Conservation (phyloP, 2,113 vertebrate species). For the Typhlomys cinereus region DNA sequence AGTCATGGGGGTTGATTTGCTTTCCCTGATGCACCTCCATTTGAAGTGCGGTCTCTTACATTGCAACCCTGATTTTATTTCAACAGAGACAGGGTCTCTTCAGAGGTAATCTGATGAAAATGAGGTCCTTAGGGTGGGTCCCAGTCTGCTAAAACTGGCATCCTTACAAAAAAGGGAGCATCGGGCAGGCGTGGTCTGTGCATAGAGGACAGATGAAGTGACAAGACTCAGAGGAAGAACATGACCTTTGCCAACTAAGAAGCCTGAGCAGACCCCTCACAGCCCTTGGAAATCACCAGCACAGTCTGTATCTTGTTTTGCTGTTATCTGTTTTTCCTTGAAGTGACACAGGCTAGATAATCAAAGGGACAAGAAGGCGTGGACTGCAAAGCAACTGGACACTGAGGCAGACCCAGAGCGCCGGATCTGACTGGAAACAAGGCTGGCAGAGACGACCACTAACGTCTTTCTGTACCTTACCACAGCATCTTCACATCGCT, state of each 20-base stretch:
- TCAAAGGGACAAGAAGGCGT: not conserved
- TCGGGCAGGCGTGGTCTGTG: not conserved
- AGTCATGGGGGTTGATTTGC: too few species aligned
- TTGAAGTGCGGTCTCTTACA: too few species aligned
- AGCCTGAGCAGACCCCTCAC: not conserved
- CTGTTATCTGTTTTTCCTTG: not conserved
- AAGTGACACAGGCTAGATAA: not conserved
- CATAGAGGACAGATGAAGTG: too few species aligned
- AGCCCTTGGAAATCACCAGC: not conserved
- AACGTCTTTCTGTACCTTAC: not conserved
- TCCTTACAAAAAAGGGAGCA: not conserved
- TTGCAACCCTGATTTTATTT: too few species aligned
- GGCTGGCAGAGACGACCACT: not conserved
- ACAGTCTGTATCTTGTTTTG: accelerated
- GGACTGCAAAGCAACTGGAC: not conserved
- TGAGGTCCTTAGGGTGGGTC: not conserved
- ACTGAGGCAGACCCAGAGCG: not conserved
- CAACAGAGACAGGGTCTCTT: not conserved
- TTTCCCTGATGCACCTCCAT: too few species aligned
- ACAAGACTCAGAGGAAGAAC: not conserved
- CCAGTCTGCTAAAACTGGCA: not conserved
- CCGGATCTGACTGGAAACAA: not conserved
- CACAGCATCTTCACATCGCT: not conserved
- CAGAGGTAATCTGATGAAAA: not conserved
- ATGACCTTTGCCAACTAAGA: not conserved